These are phyloP conservation scores for Palythoa grandiflora DNA, from an alignment of 92 coral and sea anemone species.

Conservation along the genomic window DNA sequence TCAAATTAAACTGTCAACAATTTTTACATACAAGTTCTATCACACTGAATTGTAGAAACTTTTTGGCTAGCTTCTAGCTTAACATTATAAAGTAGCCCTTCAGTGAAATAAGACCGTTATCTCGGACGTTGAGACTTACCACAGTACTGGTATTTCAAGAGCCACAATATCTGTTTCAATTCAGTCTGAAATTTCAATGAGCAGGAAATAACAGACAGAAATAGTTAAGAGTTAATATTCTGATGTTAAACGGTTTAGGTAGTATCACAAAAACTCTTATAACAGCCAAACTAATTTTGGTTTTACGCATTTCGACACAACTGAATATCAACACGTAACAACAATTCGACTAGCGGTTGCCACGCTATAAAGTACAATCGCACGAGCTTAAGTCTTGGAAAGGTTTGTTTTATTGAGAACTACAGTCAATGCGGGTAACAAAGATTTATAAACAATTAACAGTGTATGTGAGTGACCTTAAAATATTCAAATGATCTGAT, in stretches of 20 bases:
- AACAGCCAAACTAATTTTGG: not conserved
- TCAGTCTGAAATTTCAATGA: slow-evolving; percentile 29
- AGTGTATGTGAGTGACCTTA: not conserved
- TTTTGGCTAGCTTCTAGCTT: not conserved
- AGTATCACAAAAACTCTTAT: not conserved
- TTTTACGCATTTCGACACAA: not conserved
- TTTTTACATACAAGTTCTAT: not conserved
- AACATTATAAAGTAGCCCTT: not conserved
- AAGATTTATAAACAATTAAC: slow-evolving; percentile 2
- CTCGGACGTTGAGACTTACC: not conserved
- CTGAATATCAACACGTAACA: not conserved
- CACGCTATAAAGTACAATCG: not conserved
- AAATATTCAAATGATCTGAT: slow-evolving; percentile 31
- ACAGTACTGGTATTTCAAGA: not conserved
- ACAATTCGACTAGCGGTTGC: not conserved
- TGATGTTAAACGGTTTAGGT: slow-evolving; percentile 4
- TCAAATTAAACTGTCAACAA: not conserved
- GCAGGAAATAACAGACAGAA: slow-evolving; percentile 15
- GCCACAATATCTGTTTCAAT: not conserved
- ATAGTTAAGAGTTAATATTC: slow-evolving; percentile 11
- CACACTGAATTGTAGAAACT: not conserved
- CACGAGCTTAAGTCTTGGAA: not conserved
- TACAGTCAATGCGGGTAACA: not conserved
- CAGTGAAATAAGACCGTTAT: slow-evolving; percentile 3
- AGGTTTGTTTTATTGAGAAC: slow-evolving; percentile 11